Evolutionary conservation across 2,113 vertebrate species (phyloP).

Genomic region (Neolamprologus sp.): DNA sequence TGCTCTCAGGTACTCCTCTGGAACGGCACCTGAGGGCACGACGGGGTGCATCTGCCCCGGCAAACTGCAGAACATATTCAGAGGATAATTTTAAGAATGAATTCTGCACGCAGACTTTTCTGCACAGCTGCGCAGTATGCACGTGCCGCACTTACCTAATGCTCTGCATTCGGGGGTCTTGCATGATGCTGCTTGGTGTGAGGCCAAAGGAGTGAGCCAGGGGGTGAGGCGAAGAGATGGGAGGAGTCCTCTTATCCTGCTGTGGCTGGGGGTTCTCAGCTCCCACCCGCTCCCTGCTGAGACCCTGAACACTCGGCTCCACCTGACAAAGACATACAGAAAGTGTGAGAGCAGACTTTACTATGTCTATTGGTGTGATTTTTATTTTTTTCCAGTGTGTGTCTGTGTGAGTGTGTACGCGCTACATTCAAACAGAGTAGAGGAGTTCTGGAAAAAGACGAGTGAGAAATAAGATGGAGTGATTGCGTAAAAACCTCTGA

Average conservation of each 20-base stretch:
- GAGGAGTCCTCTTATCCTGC: conserved; percentile 55
- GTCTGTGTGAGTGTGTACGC: not conserved
- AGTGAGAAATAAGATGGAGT: not conserved
- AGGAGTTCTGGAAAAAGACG: not conserved
- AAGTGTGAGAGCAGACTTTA: not conserved
- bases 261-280: conserved; percentile 37
- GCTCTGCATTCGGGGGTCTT: conserved; percentile 85
- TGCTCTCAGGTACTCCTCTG: conserved; percentile 88
- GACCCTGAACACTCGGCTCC: conserved; percentile 32
- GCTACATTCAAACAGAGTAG: not conserved
- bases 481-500: not conserved
- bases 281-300: conserved; percentile 32
- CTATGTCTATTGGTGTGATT: not conserved
- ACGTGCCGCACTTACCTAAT: conserved; percentile 75
- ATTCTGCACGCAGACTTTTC: not conserved
- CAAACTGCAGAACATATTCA: conserved; percentile 61
- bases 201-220: conserved; percentile 59
- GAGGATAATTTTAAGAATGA: not conserved
- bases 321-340: conserved; percentile 27
- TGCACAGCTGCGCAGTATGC: not conserved
- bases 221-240: conserved; percentile 32
- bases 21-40: conserved; percentile 80
- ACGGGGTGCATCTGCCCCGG: conserved; percentile 87
- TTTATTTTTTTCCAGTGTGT: rapidly evolving
- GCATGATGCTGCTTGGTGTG: conserved; percentile 69